Evolutionary conservation across 2,113 vertebrate species (phyloP).

Genomic region (Nibea albiflora): DNA sequence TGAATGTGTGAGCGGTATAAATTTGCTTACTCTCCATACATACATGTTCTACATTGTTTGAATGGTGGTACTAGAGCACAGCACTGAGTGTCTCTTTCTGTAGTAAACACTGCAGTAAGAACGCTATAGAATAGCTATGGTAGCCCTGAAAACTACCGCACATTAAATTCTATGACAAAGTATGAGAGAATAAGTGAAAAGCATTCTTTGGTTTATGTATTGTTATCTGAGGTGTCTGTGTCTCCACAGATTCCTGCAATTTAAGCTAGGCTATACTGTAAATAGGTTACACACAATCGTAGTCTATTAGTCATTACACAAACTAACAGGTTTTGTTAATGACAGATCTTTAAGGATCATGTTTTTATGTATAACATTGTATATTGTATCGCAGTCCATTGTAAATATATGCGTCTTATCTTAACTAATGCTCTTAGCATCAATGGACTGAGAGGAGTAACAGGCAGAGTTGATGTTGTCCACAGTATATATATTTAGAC

Average conservation of each 20-base stretch:
- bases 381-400: background rate
- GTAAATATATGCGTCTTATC: background rate
- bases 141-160: background rate
- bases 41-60: background rate
- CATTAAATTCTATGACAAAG: background rate
- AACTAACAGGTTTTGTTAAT: background rate
- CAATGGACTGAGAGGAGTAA: slow-evolving; percentile 56
- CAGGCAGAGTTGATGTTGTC: slow-evolving; percentile 60
- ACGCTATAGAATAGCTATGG: background rate
- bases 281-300: background rate
- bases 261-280: background rate
- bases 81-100: background rate
- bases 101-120: background rate
- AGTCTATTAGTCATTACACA: background rate
- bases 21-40: background rate
- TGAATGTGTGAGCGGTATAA: background rate
- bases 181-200: background rate
- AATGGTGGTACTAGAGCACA: background rate
- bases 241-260: background rate
- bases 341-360: background rate
- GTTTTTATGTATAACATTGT: background rate
- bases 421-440: slow-evolving; percentile 45
- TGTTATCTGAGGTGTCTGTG: background rate
- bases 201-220: background rate
- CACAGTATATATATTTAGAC: slow-evolving; percentile 74